phyloP scores from a whole-genome alignment of 2,888 invertebrate species.

The Nesidiocoris tenuis region DNA sequence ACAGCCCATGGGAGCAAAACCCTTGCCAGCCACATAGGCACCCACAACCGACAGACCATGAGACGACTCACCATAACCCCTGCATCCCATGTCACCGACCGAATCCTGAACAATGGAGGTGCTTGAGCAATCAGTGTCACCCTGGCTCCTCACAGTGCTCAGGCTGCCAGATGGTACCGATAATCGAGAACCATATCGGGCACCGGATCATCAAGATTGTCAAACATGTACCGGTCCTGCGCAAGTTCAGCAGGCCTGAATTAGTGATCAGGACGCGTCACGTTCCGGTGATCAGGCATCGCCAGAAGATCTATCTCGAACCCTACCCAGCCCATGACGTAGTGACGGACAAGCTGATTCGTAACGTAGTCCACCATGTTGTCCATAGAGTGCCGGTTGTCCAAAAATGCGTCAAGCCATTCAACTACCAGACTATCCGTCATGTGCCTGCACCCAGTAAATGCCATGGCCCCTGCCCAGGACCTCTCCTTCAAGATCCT shows the following conservation, averaged over 20 bases:
- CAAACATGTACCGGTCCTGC: slow-evolving; percentile 26
- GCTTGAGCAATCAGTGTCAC: too few species aligned
- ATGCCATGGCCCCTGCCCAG: neutral
- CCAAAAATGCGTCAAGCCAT: slow-evolving; percentile 20
- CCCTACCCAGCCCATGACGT: slow-evolving; percentile 12
- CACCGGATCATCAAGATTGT: slow-evolving; percentile 9
- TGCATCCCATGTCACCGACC: too few species aligned
- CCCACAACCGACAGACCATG: too few species aligned
- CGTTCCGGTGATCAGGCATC: slow-evolving; percentile 26
- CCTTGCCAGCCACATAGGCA: too few species aligned
- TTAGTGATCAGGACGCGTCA: slow-evolving; percentile 26
- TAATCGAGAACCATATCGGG: slow-evolving; percentile 26
- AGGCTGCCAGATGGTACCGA: too few species aligned
- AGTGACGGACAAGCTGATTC: slow-evolving; percentile 25
- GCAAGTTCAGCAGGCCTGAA: slow-evolving; percentile 22
- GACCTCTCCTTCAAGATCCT: neutral
- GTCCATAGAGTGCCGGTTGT: slow-evolving; percentile 23
- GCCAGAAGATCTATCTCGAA: neutral
- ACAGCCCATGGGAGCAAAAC: too few species aligned
- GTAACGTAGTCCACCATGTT: slow-evolving; percentile 20
- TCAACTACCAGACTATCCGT: slow-evolving; percentile 21
- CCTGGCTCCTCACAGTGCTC: too few species aligned
- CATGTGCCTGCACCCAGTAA: too few species aligned
- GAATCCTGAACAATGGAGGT: too few species aligned
- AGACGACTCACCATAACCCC: too few species aligned